Percentiles rank a stretch among this genome's conserved stretches.
Conservation (phyloP, 2,113 vertebrate genomes). For the Melanotaenia duboulayi region DNA sequence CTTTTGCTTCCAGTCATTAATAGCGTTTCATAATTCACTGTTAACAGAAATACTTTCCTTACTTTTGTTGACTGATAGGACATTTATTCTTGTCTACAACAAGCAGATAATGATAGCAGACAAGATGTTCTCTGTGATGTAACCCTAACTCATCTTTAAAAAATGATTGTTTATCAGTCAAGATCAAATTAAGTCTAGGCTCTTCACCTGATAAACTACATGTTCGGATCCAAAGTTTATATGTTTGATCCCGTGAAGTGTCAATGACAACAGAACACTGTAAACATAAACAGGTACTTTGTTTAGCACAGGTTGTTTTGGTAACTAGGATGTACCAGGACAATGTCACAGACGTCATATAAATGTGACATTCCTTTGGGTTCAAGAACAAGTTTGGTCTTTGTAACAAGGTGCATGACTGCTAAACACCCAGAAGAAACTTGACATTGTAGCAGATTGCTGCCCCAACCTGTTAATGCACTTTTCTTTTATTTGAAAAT, state of each 20-base stretch:
- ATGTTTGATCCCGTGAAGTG: no score
- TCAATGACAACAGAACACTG: no score
- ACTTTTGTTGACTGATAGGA: slow-evolving; percentile 2
- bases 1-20: no score
- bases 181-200: slow-evolving; percentile 4
- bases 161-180: not conserved
- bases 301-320: slow-evolving; percentile 36
- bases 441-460: no score
- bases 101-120: slow-evolving; percentile 2
- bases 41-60: no score
- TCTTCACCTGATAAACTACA: slow-evolving; percentile 34
- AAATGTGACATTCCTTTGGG: no score
- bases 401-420: no score
- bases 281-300: not conserved
- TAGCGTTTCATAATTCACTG: no score
- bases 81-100: not conserved
- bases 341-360: not conserved
- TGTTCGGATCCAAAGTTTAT: slow-evolving; percentile 44
- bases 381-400: no score
- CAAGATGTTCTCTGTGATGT: not conserved
- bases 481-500: no score
- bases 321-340: not conserved
- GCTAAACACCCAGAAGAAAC: no score
- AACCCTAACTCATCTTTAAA: not conserved
- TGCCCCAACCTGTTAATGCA: no score